Evolutionary conservation across 2,797 vertebrate genomes (phyloP).

Genomic region (Poeciliopsis presidionis): DNA sequence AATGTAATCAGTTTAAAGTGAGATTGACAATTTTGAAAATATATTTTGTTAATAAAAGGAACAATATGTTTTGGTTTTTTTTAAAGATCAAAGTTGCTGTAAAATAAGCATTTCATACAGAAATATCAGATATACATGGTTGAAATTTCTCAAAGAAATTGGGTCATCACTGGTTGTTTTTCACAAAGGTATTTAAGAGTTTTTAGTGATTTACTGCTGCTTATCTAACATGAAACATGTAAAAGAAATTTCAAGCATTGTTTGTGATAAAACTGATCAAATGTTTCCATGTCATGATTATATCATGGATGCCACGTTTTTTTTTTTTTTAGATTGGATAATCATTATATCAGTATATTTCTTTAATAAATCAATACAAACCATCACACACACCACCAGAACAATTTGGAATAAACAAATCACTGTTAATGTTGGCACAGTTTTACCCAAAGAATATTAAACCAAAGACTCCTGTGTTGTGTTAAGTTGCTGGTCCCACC

Average conservation of each 20-base stretch:
- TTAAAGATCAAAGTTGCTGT: not conserved
- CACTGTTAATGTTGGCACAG: slow-evolving; percentile 51
- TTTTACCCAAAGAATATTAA: slow-evolving; percentile 61
- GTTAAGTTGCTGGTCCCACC: slow-evolving; percentile 27
- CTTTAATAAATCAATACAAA: too few relatives aligned
- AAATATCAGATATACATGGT: not conserved
- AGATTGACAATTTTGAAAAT: not conserved
- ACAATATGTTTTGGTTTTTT: not conserved
- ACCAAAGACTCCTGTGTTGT: slow-evolving; percentile 60
- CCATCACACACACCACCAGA: not conserved
- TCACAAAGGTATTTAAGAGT: not conserved
- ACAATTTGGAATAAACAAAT: not conserved
- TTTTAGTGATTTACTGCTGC: not conserved
- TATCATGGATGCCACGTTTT: too few relatives aligned
- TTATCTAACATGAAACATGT: not conserved
- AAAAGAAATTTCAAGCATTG: not conserved
- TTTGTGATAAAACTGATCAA: not conserved
- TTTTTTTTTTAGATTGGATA: too few relatives aligned
- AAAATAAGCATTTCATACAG: not conserved
- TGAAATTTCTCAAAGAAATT: not conserved
- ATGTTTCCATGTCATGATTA: too few relatives aligned
- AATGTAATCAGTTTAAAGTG: not conserved
- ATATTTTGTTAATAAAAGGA: not conserved
- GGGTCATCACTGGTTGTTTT: not conserved
- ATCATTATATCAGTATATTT: too few relatives aligned